Conservation (phyloP, 2,797 vertebrate genomes). For the Mormyrops attenuatus region DNA sequence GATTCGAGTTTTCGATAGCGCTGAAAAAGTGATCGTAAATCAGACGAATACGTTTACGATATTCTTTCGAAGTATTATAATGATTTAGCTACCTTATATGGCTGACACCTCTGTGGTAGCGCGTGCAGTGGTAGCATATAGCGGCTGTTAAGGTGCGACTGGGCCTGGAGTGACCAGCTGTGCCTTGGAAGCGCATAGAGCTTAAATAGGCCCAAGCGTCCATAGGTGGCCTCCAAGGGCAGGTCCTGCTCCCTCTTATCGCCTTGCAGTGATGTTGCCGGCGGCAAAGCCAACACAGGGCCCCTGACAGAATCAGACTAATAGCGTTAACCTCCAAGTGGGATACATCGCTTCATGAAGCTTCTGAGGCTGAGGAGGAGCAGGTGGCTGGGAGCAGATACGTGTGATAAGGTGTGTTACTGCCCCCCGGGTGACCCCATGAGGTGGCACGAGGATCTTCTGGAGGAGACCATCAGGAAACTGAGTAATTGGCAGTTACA, state of each 20-base stretch:
- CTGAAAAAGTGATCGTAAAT: neutral
- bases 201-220: neutral
- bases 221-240: neutral
- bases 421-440: neutral
- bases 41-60: neutral
- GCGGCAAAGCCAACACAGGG: neutral
- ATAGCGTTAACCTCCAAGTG: neutral
- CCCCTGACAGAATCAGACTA: constrained; percentile 2
- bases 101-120: neutral
- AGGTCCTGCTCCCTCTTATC: neutral
- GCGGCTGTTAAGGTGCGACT: neutral
- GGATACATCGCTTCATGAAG: neutral
- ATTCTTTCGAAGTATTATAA: neutral
- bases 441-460: neutral
- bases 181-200: neutral
- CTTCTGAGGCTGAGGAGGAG: neutral
- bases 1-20: neutral
- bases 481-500: neutral
- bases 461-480: neutral
- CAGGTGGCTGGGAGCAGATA: neutral
- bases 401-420: neutral
- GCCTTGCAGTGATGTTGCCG: neutral
- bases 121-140: neutral
- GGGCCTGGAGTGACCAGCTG: neutral
- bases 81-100: neutral